phyloP scores from a whole-genome alignment of 2,888 invertebrate genomes.

The Ennomos fuscantarius region DNA sequence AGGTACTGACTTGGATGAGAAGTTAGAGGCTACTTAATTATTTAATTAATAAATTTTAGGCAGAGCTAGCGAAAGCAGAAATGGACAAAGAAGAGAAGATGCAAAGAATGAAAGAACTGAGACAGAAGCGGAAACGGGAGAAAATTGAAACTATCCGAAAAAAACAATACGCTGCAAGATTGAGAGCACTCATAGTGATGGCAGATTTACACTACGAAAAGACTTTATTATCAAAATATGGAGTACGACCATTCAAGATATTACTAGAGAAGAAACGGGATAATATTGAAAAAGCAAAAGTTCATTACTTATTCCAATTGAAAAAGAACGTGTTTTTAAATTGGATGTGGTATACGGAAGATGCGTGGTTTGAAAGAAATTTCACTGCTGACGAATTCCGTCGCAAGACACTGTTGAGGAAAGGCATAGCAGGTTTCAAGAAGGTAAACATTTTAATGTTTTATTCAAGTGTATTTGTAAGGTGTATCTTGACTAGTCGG shows the following conservation, averaged over 20 bases:
- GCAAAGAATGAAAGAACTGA: slow-evolving; percentile 85
- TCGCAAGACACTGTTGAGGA: slow-evolving; percentile 75
- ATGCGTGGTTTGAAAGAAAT: slow-evolving; percentile 80
- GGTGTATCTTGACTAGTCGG: too few relatives aligned
- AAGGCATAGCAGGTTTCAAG: slow-evolving; percentile 76
- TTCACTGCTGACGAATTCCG: slow-evolving; percentile 84
- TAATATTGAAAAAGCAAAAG: slow-evolving; percentile 74
- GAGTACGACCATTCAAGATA: slow-evolving; percentile 64
- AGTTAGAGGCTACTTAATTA: too few relatives aligned
- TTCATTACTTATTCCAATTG: slow-evolving; percentile 73
- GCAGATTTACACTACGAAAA: slow-evolving; percentile 80
- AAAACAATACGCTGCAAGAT: slow-evolving; percentile 79
- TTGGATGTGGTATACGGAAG: slow-evolving; percentile 83
- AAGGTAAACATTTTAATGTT: slow-evolving; percentile 53
- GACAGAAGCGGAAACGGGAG: slow-evolving; percentile 85
- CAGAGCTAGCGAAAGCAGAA: slow-evolving; percentile 77
- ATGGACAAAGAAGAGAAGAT: slow-evolving; percentile 87
- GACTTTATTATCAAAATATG: slow-evolving; percentile 67
- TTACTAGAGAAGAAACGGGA: slow-evolving; percentile 66
- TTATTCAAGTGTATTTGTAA: too few relatives aligned
- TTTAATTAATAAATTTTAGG: slow-evolving; percentile 51
- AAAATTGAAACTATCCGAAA: slow-evolving; percentile 86
- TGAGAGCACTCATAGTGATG: slow-evolving; percentile 78
- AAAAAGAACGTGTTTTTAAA: slow-evolving; percentile 77
- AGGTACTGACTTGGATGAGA: too few relatives aligned